phyloP scores from a whole-genome alignment of 2,113 vertebrate species.

The Promerops cafer region DNA sequence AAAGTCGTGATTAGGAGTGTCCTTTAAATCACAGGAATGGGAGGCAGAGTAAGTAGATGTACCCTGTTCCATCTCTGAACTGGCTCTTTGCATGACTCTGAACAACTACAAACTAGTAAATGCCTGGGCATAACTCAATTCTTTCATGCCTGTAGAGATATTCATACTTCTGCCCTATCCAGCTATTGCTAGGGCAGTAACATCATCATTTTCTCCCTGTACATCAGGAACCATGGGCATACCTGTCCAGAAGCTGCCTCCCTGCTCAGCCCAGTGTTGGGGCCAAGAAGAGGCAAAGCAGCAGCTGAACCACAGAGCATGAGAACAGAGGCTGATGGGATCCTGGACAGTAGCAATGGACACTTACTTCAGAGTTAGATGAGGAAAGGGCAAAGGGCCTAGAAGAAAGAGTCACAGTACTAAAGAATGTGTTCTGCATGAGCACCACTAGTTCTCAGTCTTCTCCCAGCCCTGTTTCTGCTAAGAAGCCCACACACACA shows the following conservation, averaged over 20 bases:
- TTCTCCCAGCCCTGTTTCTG: neutral
- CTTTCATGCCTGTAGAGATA: neutral
- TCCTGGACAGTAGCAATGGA: neutral
- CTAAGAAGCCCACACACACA: neutral
- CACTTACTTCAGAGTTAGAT: neutral
- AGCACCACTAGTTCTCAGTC: neutral
- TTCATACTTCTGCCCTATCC: neutral
- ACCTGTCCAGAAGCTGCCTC: neutral
- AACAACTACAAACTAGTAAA: neutral
- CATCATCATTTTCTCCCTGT: neutral
- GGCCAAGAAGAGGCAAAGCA: neutral
- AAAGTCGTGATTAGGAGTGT: conserved; percentile 4
- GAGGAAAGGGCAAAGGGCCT: neutral
- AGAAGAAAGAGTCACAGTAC: neutral
- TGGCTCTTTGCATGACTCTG: neutral
- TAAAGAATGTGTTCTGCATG: neutral
- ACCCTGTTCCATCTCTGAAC: neutral
- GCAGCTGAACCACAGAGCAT: neutral
- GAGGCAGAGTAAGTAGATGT: neutral
- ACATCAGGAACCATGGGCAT: neutral
- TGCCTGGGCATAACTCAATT: neutral
- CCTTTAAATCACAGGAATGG: conserved; percentile 35
- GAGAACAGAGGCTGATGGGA: neutral
- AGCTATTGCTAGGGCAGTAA: neutral
- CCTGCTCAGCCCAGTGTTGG: neutral